A percentile compares a stretch with the other conserved stretches of the same genome.
Conservation (phyloP, 2,888 invertebrate genomes). For the Drosophila mulleri region DNA sequence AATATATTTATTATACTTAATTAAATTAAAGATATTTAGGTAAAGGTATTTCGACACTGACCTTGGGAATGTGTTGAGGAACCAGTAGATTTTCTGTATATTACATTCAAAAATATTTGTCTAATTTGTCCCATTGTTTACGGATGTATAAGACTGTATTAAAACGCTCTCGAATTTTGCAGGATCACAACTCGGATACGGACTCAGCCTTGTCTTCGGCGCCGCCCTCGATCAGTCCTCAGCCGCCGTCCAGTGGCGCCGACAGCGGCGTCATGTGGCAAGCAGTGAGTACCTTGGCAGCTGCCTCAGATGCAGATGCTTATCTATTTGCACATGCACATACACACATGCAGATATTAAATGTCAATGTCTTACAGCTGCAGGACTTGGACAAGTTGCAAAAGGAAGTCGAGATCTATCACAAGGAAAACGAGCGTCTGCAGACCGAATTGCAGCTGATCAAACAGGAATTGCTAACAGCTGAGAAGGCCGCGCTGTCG, state of each 20-base stretch:
- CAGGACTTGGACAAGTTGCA: constrained; percentile 84
- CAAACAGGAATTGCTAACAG: constrained; percentile 85
- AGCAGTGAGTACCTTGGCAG: constrained; percentile 74
- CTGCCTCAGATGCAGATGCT: neutral
- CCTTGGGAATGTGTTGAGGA: too few species aligned
- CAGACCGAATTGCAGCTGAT: constrained; percentile 85
- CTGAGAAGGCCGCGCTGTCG: constrained; percentile 85
- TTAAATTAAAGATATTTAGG: too few species aligned
- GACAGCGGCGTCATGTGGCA: constrained; percentile 85
- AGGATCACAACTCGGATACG: constrained; percentile 86
- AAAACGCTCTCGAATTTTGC: neutral
- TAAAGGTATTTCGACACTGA: too few species aligned
- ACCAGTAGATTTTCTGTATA: too few species aligned
- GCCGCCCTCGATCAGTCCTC: constrained; percentile 89
- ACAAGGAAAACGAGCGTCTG: constrained; percentile 85
- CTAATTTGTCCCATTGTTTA: neutral
- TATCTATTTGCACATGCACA: neutral
- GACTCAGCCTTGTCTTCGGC: constrained; percentile 90
- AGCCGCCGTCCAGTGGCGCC: constrained; percentile 86
- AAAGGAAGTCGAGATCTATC: constrained; percentile 83
- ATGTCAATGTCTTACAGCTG: constrained; percentile 56
- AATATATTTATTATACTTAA: too few species aligned
- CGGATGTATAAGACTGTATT: neutral
- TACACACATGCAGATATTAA: constrained; percentile 6
- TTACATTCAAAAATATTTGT: too few species aligned